A percentile compares a stretch with the other conserved stretches of the same genome.
Conservation (phyloP, 1,140 invertebrate species). For the Drosophila pseudoobscura region DNA sequence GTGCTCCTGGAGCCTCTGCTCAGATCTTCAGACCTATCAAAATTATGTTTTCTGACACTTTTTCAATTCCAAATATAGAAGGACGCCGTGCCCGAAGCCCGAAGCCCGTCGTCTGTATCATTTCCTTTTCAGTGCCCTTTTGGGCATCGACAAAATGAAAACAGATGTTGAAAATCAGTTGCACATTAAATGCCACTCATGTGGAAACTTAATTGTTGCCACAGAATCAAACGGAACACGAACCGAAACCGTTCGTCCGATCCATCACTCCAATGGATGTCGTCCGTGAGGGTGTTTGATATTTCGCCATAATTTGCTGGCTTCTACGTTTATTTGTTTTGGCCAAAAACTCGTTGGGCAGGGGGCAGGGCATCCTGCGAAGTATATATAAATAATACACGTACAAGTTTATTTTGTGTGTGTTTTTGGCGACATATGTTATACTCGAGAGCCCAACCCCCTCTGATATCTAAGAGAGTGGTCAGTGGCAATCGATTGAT, state of each 20-base stretch:
- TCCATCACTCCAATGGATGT: conserved; percentile 59
- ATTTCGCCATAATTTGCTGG: conserved; percentile 43
- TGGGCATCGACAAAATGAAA: conserved; percentile 68
- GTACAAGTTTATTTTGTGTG: conserved; percentile 40
- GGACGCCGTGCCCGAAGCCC: conserved; percentile 9
- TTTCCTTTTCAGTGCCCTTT: conserved; percentile 69
- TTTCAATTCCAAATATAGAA: conserved; percentile 68
- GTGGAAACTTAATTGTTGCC: conserved; percentile 82
- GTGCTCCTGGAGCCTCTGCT: conserved; percentile 23
- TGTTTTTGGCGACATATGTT: conserved; percentile 43
- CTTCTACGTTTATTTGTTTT: conserved; percentile 25
- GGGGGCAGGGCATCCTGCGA: not conserved
- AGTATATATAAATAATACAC: conserved; percentile 36
- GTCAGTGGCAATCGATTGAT: conserved; percentile 32
- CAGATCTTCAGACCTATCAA: conserved; percentile 33
- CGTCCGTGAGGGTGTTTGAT: conserved; percentile 42
- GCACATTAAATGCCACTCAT: conserved; percentile 80
- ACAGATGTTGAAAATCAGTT: conserved; percentile 82
- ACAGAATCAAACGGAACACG: conserved; percentile 38
- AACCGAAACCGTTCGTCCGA: conserved; percentile 23
- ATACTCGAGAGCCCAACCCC: not conserved
- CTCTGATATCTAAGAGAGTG: not conserved
- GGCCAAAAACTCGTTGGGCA: conserved; percentile 5
- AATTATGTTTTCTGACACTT: conserved; percentile 70
- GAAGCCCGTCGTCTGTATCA: conserved; percentile 55